Evolutionary conservation across 2,888 invertebrate genomes (phyloP).

Genomic region (Amiota minor): DNA sequence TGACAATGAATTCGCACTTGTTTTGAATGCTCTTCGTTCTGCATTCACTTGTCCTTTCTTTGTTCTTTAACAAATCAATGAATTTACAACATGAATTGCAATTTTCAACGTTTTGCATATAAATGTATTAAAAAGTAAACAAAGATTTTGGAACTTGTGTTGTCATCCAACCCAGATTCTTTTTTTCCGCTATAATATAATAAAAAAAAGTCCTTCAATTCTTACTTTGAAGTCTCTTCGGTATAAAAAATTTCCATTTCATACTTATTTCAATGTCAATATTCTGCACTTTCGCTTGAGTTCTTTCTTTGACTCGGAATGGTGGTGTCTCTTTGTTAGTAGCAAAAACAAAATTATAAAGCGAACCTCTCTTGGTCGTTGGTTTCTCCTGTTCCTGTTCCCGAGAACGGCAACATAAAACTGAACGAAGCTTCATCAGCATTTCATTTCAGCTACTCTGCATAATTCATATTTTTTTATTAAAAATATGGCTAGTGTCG

Average conservation of each 20-base stretch:
- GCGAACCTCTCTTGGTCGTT: too few species aligned
- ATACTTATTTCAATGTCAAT: background rate
- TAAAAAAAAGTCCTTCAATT: background rate
- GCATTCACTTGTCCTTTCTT: background rate
- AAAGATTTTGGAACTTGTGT: background rate
- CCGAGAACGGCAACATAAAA: too few species aligned
- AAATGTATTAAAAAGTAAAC: background rate
- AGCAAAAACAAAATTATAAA: too few species aligned
- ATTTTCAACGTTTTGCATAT: background rate
- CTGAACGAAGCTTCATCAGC: background rate
- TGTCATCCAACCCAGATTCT: too few species aligned
- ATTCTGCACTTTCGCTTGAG: background rate
- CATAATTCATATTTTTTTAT: slow-evolving; percentile 8
- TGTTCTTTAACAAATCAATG: slow-evolving; percentile 1
- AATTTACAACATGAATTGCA: slow-evolving; percentile 10
- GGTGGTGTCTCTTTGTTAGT: too few species aligned
- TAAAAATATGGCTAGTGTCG: background rate
- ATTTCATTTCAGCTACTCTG: background rate
- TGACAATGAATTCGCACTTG: slow-evolving; percentile 9
- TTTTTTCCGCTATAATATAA: background rate
- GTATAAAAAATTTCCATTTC: background rate
- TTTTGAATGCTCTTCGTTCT: background rate
- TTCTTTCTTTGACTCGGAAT: background rate
- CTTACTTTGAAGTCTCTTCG: background rate
- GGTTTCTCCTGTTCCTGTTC: too few species aligned